These are phyloP conservation scores for Aricia agestis DNA, from an alignment of 1,140 invertebrate species.

Conservation along the genomic window DNA sequence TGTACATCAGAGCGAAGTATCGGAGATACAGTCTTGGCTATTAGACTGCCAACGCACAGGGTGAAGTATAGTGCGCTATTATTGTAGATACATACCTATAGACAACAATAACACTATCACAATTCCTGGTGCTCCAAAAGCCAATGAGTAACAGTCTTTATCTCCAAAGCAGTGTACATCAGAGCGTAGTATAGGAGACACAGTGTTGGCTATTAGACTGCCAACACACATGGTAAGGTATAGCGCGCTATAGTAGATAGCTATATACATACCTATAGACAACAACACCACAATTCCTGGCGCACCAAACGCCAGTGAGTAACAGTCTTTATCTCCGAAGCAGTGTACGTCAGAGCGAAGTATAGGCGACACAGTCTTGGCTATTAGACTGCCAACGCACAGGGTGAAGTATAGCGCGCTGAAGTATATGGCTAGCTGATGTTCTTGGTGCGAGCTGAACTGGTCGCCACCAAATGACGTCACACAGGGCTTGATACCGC, in stretches of 20 bases:
- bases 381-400: slow-evolving; percentile 81
- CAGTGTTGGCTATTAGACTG: slow-evolving; percentile 79
- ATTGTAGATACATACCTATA: slow-evolving; percentile 78
- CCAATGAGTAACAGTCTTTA: no score
- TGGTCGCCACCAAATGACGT: slow-evolving; percentile 95
- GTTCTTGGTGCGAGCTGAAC: slow-evolving; percentile 81
- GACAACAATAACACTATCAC: slow-evolving; percentile 79
- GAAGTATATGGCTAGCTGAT: slow-evolving; percentile 79
- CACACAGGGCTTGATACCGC: slow-evolving; percentile 94
- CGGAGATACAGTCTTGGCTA: slow-evolving; percentile 82
- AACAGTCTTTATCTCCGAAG: slow-evolving; percentile 82
- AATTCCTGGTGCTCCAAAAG: slow-evolving; percentile 82
- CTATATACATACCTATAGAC: slow-evolving; percentile 76
- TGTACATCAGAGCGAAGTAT: no score
- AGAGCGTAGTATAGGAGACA: no score
- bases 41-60: slow-evolving; percentile 81
- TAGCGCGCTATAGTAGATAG: slow-evolving; percentile 83
- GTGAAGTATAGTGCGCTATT: slow-evolving; percentile 84
- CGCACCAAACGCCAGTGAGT: slow-evolving; percentile 84
- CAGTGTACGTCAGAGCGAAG: slow-evolving; percentile 80
- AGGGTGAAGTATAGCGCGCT: slow-evolving; percentile 83
- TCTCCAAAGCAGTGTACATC: no score
- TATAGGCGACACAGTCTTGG: slow-evolving; percentile 82
- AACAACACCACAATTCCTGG: slow-evolving; percentile 80
- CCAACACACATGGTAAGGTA: slow-evolving; percentile 84